Evolutionary conservation across 2,888 invertebrate genomes (phyloP).

Genomic region (Heliconius ismenius): DNA sequence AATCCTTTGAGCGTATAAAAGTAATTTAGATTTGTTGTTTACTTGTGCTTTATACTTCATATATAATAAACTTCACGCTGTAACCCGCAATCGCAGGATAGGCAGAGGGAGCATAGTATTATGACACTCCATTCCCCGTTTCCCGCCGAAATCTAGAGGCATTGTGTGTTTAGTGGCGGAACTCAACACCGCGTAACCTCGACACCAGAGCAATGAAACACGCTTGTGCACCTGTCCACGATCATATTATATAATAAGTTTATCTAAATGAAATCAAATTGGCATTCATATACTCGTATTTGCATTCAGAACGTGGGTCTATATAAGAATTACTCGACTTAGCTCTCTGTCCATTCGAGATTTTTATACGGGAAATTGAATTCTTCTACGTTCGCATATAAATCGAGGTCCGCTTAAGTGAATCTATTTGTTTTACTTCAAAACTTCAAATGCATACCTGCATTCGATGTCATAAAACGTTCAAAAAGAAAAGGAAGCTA

Average conservation of each 20-base stretch:
- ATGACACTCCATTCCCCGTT: no score
- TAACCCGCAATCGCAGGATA: no score
- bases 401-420: conserved; percentile 48
- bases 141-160: no score
- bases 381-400: conserved; percentile 56
- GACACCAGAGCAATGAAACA: no score
- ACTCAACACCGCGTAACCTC: no score
- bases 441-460: conserved; percentile 29
- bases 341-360: conserved; percentile 50
- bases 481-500: not conserved
- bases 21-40: no score
- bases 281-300: conserved; percentile 2
- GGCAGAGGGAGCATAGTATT: no score
- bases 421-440: conserved; percentile 48
- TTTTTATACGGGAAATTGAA: conserved; percentile 71
- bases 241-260: not conserved
- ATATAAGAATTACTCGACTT: conserved; percentile 57
- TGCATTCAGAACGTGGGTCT: conserved; percentile 55
- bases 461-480: conserved; percentile 6
- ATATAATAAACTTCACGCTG: no score
- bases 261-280: conserved; percentile 4
- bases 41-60: no score
- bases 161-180: no score
- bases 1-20: no score
- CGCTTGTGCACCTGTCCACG: no score